Percentiles rank a stretch among this genome's conserved stretches.
Conservation (phyloP, 2,113 vertebrate species). For the Tylochromis polylepis region DNA sequence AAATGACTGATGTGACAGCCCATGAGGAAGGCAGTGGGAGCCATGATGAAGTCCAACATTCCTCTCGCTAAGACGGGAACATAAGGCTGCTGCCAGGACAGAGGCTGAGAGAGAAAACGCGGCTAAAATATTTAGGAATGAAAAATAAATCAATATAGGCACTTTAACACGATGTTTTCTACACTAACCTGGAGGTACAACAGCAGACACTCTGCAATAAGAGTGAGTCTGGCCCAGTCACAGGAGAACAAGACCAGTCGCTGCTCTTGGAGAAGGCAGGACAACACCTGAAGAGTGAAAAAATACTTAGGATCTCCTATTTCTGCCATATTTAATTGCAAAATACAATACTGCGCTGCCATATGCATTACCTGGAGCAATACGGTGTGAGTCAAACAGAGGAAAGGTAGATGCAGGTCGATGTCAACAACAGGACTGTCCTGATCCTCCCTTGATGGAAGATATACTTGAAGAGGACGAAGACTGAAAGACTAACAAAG, state of each 20-base stretch:
- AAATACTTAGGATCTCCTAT: not conserved
- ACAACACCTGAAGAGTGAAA: constrained; percentile 78
- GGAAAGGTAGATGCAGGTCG: constrained; percentile 88
- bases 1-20: constrained; percentile 90
- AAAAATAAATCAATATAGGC: not conserved
- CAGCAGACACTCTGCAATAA: constrained; percentile 85
- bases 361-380: constrained; percentile 82
- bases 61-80: constrained; percentile 86
- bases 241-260: constrained; percentile 88
- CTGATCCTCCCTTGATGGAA: constrained; percentile 82
- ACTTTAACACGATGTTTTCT: not conserved
- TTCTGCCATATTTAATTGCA: not conserved
- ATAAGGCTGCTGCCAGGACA: constrained; percentile 93
- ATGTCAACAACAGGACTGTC: constrained; percentile 86
- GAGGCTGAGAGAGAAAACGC: constrained; percentile 65
- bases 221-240: constrained; percentile 87
- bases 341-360: not conserved
- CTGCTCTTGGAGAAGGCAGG: constrained; percentile 86
- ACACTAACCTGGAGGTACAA: constrained; percentile 76
- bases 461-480: constrained; percentile 85
- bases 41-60: constrained; percentile 98
- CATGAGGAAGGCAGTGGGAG: constrained; percentile 94
- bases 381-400: constrained; percentile 83
- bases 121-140: not conserved
- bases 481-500: constrained; percentile 80